Percentiles rank a stretch among this genome's conserved stretches.
phyloP scores from a whole-genome alignment of 2,888 invertebrate genomes.

The Neria commutata region DNA sequence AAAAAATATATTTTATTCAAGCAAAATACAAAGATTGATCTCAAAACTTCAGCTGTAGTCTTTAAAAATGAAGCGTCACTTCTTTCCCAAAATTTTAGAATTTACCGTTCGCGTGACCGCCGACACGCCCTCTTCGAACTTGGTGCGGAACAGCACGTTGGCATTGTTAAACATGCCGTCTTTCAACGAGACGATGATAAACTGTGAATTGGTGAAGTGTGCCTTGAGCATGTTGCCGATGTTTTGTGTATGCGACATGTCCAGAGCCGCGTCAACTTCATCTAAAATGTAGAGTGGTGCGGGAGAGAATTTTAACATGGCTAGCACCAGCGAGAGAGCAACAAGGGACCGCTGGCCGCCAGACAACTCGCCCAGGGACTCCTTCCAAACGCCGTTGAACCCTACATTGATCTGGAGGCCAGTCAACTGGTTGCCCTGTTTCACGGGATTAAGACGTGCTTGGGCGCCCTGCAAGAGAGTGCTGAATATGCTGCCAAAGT shows the following conservation, averaged over 20 bases:
- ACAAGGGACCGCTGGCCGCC: slow-evolving; percentile 97
- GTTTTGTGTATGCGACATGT: slow-evolving; percentile 98
- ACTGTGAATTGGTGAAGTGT: slow-evolving; percentile 92
- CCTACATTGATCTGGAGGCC: slow-evolving; percentile 93
- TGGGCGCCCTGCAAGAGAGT: slow-evolving; percentile 88
- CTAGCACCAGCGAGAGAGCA: slow-evolving; percentile 92
- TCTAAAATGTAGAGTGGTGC: slow-evolving; percentile 98
- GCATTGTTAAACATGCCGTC: slow-evolving; percentile 99
- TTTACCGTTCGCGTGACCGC: slow-evolving; percentile 74
- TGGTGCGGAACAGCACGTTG: slow-evolving; percentile 93
- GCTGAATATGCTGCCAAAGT: slow-evolving; percentile 94
- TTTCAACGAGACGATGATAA: slow-evolving; percentile 96
- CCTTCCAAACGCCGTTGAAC: slow-evolving; percentile 94
- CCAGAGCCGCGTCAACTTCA: slow-evolving; percentile 98
- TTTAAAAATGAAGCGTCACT: no score
- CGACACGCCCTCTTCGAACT: slow-evolving; percentile 95
- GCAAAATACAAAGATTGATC: no score
- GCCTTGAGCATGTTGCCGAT: slow-evolving; percentile 93
- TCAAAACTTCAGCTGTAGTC: no score
- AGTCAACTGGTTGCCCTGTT: slow-evolving; percentile 65
- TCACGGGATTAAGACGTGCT: slow-evolving; percentile 77
- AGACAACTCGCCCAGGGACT: slow-evolving; percentile 91
- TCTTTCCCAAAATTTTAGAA: no score
- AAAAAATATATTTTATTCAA: no score
- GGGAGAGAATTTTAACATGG: slow-evolving; percentile 95